Evolutionary conservation across 2,797 vertebrate species (phyloP).

Genomic region (Poeciliopsis turneri): DNA sequence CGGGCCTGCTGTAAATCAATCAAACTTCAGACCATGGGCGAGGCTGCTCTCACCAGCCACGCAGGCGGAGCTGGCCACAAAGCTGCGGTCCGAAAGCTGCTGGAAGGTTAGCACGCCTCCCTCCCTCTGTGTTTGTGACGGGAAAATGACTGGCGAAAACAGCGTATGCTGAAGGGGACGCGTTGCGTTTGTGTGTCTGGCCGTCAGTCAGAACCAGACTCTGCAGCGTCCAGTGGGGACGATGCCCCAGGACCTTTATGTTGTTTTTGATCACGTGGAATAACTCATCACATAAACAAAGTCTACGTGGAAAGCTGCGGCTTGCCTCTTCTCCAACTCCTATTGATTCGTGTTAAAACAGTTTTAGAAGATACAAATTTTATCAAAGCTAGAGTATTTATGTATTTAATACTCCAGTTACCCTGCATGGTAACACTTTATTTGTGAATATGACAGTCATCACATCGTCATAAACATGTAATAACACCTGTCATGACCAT

Average conservation of each 20-base stretch:
- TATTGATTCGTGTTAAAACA: not conserved
- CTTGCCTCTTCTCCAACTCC: not conserved
- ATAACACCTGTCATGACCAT: too few relatives aligned
- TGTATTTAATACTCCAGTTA: too few relatives aligned
- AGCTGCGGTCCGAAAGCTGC: constrained; percentile 72
- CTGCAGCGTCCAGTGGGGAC: not conserved
- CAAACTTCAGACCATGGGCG: constrained; percentile 80
- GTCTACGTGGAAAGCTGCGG: not conserved
- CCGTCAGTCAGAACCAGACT: not conserved
- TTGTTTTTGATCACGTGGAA: not conserved
- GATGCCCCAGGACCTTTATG: not conserved
- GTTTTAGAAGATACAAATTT: not conserved
- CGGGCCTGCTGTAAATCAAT: constrained; percentile 75
- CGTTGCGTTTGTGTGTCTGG: not conserved
- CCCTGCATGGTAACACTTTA: too few relatives aligned
- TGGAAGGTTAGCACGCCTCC: constrained; percentile 56
- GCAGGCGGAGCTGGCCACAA: constrained; percentile 76
- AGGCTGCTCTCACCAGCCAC: constrained; percentile 77
- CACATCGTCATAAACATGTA: too few relatives aligned
- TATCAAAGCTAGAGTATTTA: too few relatives aligned
- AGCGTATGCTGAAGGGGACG: not conserved
- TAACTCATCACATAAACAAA: not conserved
- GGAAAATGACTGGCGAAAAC: not conserved
- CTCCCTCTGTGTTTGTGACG: not conserved
- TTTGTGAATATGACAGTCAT: too few relatives aligned